Evolutionary conservation across 2,797 vertebrate genomes (phyloP), one percentile per base, ranked within the genome.

Genomic region (Syngnathus rostellatus): DNA sequence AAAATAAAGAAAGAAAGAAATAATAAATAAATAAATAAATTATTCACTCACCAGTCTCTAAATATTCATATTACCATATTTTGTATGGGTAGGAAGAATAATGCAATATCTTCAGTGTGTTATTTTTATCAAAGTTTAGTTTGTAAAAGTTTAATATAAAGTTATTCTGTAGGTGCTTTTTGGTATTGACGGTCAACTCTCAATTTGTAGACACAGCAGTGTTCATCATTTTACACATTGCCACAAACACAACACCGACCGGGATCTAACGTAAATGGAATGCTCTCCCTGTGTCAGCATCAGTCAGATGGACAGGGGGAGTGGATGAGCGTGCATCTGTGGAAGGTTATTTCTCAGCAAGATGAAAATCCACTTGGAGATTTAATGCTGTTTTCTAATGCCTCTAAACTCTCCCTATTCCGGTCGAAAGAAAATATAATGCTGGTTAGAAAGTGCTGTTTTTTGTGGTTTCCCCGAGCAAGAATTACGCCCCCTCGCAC

Each of bases 371-470:
- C 80, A 83, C 75, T 69, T 14, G 14, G 65, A 77, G 76, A 79
- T 84, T 84, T 85, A 83, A 82, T 79, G 73, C 66, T 67, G 74
- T 72, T 75, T 65, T 79, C 72, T 80, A 79, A 82, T 84, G 81
- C 73, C 72, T 77, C 72, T 78, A 80, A 85, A 69, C 53, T 67
- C 65, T 67, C 55, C 63, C 69, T 65, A 65, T 31, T 62, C 67
- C 70, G 64, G 19, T 72, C 77, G 63, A 74, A 72, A 72, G 68
- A 79, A 77, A 83, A 75, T 75, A 72, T 69, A 59, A 72, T 2
- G 6, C n/a, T 25, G 43, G 67, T 83, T 82, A 81, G 84, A 46
- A 81, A 77, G 74, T 71, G 59, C 76, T 54, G 64, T 65, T 55
- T 66, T 80, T 82, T 81, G 48, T 68, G 70, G 66, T 75, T 78